Evolutionary conservation across 2,113 vertebrate species (phyloP).

Genomic region (Dipodomys stephensi): DNA sequence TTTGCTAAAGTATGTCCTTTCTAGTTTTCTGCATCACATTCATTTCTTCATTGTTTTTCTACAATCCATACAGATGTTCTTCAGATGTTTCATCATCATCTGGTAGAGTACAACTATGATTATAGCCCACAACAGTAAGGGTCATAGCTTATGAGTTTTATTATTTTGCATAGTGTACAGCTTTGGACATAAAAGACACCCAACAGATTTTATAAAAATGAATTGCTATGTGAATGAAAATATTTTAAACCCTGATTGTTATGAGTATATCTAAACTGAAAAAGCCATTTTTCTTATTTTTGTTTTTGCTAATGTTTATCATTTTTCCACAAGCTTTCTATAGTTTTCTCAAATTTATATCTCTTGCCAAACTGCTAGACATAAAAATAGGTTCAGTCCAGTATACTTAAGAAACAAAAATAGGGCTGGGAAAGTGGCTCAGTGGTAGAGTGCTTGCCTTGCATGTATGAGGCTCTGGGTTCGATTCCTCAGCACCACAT

Average conservation of each 20-base stretch:
- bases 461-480: too few relatives aligned
- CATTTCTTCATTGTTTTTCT: constrained; percentile 40
- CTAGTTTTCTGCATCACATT: neutral
- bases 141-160: neutral
- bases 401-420: constrained; percentile 51
- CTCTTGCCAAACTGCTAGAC: neutral
- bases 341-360: constrained; percentile 20
- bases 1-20: constrained; percentile 22
- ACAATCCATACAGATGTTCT: neutral
- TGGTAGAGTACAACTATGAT: constrained; percentile 19
- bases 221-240: constrained; percentile 18
- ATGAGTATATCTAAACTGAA: constrained; percentile 26
- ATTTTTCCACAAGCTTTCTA: constrained; percentile 30
- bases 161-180: neutral
- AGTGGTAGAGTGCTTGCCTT: too few relatives aligned
- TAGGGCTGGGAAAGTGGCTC: neutral
- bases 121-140: constrained; percentile 22
- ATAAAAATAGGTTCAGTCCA: constrained; percentile 50
- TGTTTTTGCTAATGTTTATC: constrained; percentile 39
- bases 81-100: constrained; percentile 21
- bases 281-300: constrained; percentile 16
- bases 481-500: too few relatives aligned
- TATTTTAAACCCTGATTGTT: constrained; percentile 10
- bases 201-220: constrained; percentile 16
- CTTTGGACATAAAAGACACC: neutral